Base-by-base conservation (phyloP, 2,797 vertebrate species). In the Pseudocheirus occidentalis region DNA sequence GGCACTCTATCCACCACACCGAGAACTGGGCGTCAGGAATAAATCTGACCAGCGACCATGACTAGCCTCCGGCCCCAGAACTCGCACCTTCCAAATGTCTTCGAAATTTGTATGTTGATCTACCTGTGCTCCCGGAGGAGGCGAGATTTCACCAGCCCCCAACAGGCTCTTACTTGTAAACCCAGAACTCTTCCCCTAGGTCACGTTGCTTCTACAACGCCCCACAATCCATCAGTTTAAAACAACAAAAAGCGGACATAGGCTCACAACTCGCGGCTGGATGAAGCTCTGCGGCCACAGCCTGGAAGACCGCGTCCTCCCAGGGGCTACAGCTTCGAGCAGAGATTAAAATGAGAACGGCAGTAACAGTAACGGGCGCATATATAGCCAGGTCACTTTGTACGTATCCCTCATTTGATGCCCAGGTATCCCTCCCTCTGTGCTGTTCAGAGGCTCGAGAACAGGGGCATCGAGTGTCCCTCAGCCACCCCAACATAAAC, bases 221-320 rank as follows among this genome's bases (percentile, higher is more conserved):
- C 18, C 40, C 21, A 40, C 18, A 10, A 46, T 40, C n/a, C 16
- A 24, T 81, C 21, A 40, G 7, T 27, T 73, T 40, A 21, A 40
- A 40, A 34, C 59, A 62, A 59, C 58, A n/a, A n/a, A n/a, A 57
- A 24, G 5, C 66, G 24, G 16, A 73, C 3, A 40, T 5, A 21
- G 1, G 24, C 73, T 46, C 18, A 81, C 7, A 11, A 9, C 6
- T 1, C 66, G 7, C 21, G 1, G 6, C 9, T 10, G 1, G n/a
- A 9, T 46, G 21, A 24, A 27, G 40, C 0, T 81, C 66, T 40
- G 0, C 18, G 18, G 40, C 27, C 2, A 3, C 1, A 81, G 21
- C 18, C 40, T 10, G 16, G 40, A 40, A 81, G n/a, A 46, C 0
- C 0, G n/a, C 46, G 73, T 31, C 73, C 40, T 46, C 40, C 73